These are phyloP conservation scores for Platycheirus rosarum DNA, from an alignment of 2,888 invertebrate species.

Conservation along the genomic window DNA sequence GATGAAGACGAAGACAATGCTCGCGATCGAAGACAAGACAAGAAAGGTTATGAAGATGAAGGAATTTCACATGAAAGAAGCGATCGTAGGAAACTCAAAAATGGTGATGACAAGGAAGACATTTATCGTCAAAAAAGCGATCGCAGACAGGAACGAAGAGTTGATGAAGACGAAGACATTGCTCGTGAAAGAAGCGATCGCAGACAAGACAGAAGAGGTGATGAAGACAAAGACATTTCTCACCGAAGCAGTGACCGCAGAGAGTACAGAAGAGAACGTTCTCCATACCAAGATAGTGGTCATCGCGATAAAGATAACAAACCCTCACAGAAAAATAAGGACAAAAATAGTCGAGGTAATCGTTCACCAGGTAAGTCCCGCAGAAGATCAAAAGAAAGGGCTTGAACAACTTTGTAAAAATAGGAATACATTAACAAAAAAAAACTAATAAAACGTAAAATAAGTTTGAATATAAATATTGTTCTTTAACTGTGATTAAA, in stretches of 20 bases:
- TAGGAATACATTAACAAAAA: conserved; percentile 25
- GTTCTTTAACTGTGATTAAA: no score
- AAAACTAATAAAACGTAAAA: conserved; percentile 47
- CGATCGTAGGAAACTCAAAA: no score
- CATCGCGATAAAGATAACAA: conserved; percentile 31
- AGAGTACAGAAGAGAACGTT: conserved; percentile 24
- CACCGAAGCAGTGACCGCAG: conserved; percentile 32
- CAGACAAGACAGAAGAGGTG: neutral
- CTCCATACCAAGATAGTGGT: conserved; percentile 44
- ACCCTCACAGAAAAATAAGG: conserved; percentile 5
- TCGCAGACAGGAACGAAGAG: neutral
- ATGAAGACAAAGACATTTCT: no score
- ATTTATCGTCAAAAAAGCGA: neutral
- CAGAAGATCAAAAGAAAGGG: conserved; percentile 58
- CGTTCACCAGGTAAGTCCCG: conserved; percentile 46
- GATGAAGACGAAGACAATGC: conserved; percentile 6
- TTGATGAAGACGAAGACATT: conserved; percentile 4
- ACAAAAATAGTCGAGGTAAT: conserved; percentile 10
- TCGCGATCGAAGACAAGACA: conserved; percentile 2
- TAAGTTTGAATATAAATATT: conserved; percentile 48
- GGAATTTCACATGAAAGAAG: no score
- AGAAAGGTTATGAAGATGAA: no score
- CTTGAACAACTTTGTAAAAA: conserved; percentile 19
- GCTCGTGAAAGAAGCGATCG: conserved; percentile 10
- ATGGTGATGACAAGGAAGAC: no score